Conservation (phyloP, 64 coral and sea anemone species). For the Montipora cactus region DNA sequence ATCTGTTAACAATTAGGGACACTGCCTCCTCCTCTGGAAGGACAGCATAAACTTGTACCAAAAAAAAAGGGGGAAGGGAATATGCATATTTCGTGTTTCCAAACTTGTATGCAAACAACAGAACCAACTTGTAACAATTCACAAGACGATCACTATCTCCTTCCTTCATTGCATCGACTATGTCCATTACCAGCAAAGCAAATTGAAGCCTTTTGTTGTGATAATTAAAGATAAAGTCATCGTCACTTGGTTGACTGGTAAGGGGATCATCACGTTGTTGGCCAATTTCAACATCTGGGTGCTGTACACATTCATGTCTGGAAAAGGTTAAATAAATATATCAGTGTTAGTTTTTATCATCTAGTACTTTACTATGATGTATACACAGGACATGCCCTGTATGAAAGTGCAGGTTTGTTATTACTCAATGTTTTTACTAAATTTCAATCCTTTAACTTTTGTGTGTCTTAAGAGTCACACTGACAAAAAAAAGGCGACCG, state of each 20-base stretch:
- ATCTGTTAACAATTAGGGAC: conserved; percentile 46
- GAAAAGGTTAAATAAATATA: too few species aligned
- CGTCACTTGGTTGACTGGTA: background rate
- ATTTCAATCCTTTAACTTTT: too few species aligned
- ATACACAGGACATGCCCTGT: too few species aligned
- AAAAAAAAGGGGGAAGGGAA: too few species aligned
- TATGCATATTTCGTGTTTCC: too few species aligned
- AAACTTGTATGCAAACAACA: background rate
- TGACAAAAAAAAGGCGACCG: too few species aligned
- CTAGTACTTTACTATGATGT: too few species aligned
- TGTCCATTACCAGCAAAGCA: conserved; percentile 39
- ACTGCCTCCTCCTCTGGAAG: conserved; percentile 22
- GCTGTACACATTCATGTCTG: conserved; percentile 57
- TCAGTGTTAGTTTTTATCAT: too few species aligned
- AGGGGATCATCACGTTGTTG: conserved; percentile 9
- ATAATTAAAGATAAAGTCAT: conserved; percentile 54
- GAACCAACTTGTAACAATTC: conserved; percentile 51
- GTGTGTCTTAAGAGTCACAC: too few species aligned
- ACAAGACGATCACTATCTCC: conserved; percentile 53
- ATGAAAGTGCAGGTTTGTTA: too few species aligned
- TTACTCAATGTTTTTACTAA: too few species aligned
- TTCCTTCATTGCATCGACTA: conserved; percentile 58
- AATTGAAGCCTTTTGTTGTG: conserved; percentile 57
- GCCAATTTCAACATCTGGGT: background rate
- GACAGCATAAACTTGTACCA: too few species aligned